Base-by-base conservation (phyloP, 2,113 vertebrate species). In the Plectropomus leopardus region DNA sequence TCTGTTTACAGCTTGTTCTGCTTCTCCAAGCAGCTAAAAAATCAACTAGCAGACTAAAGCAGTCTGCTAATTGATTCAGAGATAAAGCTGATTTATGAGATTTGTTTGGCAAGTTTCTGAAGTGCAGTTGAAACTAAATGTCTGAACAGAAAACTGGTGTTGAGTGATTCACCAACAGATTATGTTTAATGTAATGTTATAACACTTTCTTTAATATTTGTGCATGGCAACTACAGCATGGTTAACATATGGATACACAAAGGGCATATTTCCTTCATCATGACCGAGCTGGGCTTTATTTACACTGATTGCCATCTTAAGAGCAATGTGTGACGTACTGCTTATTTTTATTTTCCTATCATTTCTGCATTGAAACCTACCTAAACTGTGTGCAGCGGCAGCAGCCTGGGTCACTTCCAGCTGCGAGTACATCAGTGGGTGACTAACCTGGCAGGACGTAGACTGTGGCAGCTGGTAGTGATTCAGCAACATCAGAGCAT, bases 401-500 rank as follows among this genome's bases (percentile, higher is more conserved):
- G 80, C 45, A 11, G 24, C 14, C 68, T 79, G 86, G 57, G 77
- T 76, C 48, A 48, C 32, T 30, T 75, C 89, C 84, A 71, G 77
- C 57, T 72, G 63, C 79, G 50, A 61, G 59, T 40, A 78, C 81
- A 85, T 74, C 61, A 65, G 54, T 40, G 48, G 58, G 74, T 81
- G 86, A 89, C 84, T 85, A 63, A 89, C 85, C 72, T 93, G 92
- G 89, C 90, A 84, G 21, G 21, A 82, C 78, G 92, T 89, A 70
- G 61, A 80, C 90, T 84, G 91, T 10, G 67, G 92, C 96, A 98
- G 96, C 96, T 98, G 97, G 96, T 95, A 97, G 94, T 93, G 93
- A 97, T 97, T 96, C 93, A 84, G 91, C 88, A 92, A 93, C 90
- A 71, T 40, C 57, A 69, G 78, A 85, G 86, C 88, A 88, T 92